Evolutionary conservation across 1,140 invertebrate genomes (phyloP).

Genomic region (Musca domestica): DNA sequence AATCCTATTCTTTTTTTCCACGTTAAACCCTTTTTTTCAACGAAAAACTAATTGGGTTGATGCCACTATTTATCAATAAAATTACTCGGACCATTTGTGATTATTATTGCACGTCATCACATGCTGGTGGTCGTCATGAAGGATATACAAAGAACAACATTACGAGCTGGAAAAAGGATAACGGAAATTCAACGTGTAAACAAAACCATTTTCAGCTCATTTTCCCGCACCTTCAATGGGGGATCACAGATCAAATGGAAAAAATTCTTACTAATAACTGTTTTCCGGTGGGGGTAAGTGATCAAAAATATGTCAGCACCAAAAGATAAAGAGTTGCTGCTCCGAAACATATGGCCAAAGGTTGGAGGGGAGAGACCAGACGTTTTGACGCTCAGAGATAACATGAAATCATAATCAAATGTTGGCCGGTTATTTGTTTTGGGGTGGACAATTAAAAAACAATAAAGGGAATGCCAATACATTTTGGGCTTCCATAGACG

Average conservation of each 20-base stretch:
- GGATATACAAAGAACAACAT: too few species aligned
- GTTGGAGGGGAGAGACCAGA: neutral
- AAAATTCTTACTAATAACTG: neutral
- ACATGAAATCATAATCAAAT: neutral
- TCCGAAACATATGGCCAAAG: neutral
- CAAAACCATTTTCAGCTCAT: neutral
- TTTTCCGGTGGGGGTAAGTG: neutral
- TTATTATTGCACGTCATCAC: slow-evolving; percentile 14
- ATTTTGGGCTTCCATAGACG: neutral
- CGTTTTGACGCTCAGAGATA: neutral
- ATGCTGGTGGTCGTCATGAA: neutral
- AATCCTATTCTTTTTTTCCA: too few species aligned
- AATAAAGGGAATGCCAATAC: neutral
- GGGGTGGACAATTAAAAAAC: slow-evolving; percentile 2
- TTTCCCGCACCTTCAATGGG: too few species aligned
- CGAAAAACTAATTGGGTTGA: neutral
- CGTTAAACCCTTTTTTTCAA: neutral
- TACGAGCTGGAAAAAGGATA: too few species aligned
- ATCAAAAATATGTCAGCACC: slow-evolving; percentile 4
- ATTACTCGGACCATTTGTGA: slow-evolving; percentile 4
- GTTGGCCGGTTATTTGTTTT: neutral
- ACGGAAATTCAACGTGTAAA: neutral
- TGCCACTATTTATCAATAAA: slow-evolving; percentile 17
- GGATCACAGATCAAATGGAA: too few species aligned
- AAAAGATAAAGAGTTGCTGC: neutral